Percentiles rank a stretch among this genome's conserved stretches.
phyloP scores from a whole-genome alignment of 2,888 invertebrate species.

The Apamea anceps region DNA sequence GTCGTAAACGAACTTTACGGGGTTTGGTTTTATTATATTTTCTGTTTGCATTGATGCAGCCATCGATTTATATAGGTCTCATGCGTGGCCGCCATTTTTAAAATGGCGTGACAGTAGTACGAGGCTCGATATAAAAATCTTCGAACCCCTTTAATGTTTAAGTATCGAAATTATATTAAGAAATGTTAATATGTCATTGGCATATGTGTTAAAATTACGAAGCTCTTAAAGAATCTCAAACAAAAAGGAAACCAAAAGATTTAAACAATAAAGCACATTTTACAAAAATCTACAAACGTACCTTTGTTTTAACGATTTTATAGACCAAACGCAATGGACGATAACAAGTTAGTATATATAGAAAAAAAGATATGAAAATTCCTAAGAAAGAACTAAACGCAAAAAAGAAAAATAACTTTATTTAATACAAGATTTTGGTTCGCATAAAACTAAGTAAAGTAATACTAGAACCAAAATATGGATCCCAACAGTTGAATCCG shows the following conservation, averaged over 20 bases:
- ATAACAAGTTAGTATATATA: not conserved
- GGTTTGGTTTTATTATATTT: not conserved
- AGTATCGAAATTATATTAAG: not conserved
- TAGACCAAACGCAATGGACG: no score
- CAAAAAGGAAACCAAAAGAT: not conserved
- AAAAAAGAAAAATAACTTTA: conserved; percentile 1
- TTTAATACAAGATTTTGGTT: conserved; percentile 7
- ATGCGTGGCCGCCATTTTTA: no score
- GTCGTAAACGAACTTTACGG: no score
- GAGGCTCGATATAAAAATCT: no score
- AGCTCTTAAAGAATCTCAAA: not conserved
- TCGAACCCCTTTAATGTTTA: no score
- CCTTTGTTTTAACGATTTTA: not conserved
- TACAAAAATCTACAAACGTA: not conserved
- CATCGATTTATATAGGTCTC: no score
- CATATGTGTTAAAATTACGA: not conserved
- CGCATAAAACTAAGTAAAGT: conserved; percentile 22
- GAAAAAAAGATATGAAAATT: not conserved
- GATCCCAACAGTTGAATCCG: conserved; percentile 6
- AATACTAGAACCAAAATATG: conserved; percentile 41
- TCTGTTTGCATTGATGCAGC: not conserved
- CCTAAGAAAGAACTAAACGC: not conserved
- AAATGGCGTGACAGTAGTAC: no score
- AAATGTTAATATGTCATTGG: not conserved
- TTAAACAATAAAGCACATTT: not conserved